Conservation (phyloP, 2,113 vertebrate species). For the Serilophus lunatus region DNA sequence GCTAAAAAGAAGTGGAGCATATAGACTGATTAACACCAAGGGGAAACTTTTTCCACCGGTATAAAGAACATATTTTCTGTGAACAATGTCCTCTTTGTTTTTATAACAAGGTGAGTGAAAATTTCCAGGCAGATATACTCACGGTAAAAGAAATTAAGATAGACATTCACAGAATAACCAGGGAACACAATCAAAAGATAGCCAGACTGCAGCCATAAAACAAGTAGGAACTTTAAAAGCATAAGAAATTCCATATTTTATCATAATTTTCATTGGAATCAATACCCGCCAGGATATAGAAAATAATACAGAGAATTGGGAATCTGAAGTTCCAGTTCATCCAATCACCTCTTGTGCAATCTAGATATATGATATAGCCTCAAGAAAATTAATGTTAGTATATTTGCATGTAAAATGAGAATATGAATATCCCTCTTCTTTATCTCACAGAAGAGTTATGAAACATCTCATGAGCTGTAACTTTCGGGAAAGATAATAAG, state of each 20-base stretch:
- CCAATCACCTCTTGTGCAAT: not conserved
- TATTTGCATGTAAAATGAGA: not conserved
- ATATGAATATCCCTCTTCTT: not conserved
- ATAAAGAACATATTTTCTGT: not conserved
- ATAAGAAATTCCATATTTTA: not conserved
- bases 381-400: not conserved
- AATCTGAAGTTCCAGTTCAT: not conserved
- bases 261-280: not conserved
- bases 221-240: not conserved
- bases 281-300: not conserved
- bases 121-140: not conserved
- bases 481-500: not conserved
- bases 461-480: not conserved
- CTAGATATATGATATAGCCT: not conserved
- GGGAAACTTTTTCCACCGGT: not conserved
- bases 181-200: not conserved
- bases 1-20: not conserved
- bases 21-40: not conserved
- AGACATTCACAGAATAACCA: not conserved
- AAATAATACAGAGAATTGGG: not conserved
- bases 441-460: not conserved
- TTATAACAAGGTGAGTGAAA: not conserved
- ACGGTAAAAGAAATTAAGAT: not conserved
- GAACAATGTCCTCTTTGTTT: not conserved
- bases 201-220: not conserved